Evolutionary conservation across 2,888 invertebrate species (phyloP), one percentile per base, ranked within the genome.

Genomic region (Phortica okadai): DNA sequence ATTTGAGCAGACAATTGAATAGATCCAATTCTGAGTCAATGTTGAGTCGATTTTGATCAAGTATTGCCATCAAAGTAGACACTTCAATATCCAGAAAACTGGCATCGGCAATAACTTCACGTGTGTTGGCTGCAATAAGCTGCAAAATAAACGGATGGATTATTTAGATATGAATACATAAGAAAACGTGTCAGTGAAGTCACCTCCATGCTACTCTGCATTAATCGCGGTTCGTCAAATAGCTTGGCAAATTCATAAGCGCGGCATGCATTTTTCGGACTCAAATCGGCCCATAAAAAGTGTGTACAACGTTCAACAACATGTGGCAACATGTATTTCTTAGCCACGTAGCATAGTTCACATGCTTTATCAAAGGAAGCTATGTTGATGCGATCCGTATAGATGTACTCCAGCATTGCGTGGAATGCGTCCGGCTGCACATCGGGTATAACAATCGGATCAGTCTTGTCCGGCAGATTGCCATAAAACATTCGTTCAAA

Each of bases 401-500:
- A 97, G 76, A 97, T 96, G 84, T 97, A 96, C 93, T 96, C 95
- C 44, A 97, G 91, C 81, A 97, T 92, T 3, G 96, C 95, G 90
- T 94, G 95, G 84, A 97, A 97, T 0, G 97, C 96, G 82, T 97
- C 96, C 4, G 97, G 96, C 89, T 96, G 96, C 1, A 97, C 96
- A 90, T 97, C 97, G 54, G 95, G 93, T 83, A 97, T 96, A 0
- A 94, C 94, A 83, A 97, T 96, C 0, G 96, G 95, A 82, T 94
- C 94, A 79, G 93, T 93, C 73, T 95, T 95, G 86, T 97, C 96
- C 0, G 96, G 95, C 93, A 97, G 94, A 41, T 95, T 95, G 0
- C 97, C 97, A 87, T 93, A 96, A 88, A 97, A 97, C 97, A 97
- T 97, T 0, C 96, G 95, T 88, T 97, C 96, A 88, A 97, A 97